Base-by-base conservation (phyloP, 2,113 vertebrate genomes). In the Istiophorus platypterus region DNA sequence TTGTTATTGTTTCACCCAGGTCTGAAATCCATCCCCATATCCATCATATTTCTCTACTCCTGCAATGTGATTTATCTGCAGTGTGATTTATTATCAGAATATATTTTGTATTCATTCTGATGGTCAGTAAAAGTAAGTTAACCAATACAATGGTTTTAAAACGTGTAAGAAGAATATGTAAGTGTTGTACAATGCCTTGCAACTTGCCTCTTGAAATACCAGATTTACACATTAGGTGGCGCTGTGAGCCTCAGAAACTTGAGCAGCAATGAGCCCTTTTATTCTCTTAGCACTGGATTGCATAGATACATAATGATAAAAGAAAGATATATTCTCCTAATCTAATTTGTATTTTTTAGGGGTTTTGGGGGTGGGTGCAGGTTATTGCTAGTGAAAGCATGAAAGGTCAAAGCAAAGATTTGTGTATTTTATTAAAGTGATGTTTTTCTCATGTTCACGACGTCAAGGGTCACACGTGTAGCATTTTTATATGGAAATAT, bases 41-140 rank as follows among this genome's bases (percentile, higher is more conserved):
- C 51, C 8, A n/a, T 3, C 22, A 34, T 51, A 37, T 37, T 24
- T 61, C 5, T 62, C 56, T 66, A 31, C 31, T 17, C 42, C n/a
- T 72, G 54, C 15, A 29, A 24, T 7, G 41, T 61, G 20, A 42
- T 14, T 72, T 58, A 3, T 39, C 12, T 72, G 67, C 7, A 39
- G 31, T 5, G 39, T 59, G 26, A 41, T 8, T 71, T 42, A 5
- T 39, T 56, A 7, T 27, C 41, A 64, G 31, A 72, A 52, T 20
- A 68, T 78, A 56, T 75, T 72, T 59, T 20, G 64, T 78, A 56
- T 75, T 72, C 54, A 78, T 61, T 78, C 34, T 84, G 61, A 62
- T 49, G n/a, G 31, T 26, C 13, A 34, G 1, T 22, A 59, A 26
- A 78, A 64, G 41, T n/a, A 39, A 4, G 11, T 12, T 70, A 57